These are phyloP conservation scores for Mallotus villosus DNA, from an alignment of 2,797 vertebrate species.

Conservation along the genomic window DNA sequence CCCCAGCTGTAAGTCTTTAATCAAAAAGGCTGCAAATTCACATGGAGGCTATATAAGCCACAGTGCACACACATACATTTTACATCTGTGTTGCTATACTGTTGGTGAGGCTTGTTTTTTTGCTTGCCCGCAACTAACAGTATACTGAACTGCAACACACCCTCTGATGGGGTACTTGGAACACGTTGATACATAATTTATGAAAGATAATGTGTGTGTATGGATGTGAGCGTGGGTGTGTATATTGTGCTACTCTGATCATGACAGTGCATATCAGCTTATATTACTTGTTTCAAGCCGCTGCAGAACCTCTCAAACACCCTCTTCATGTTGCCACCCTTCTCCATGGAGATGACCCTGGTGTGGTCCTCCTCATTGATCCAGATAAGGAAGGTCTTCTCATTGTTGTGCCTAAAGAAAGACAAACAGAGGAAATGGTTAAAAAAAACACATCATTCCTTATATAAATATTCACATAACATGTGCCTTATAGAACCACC, in stretches of 20 bases:
- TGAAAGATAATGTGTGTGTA: not conserved
- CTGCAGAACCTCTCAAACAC: slow-evolving; percentile 96
- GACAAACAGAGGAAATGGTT: not conserved
- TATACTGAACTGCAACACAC: not conserved
- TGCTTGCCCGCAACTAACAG: not conserved
- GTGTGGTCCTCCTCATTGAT: slow-evolving; percentile 98
- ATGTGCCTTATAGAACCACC: not conserved
- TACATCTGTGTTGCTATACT: too few relatives aligned
- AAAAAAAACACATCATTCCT: not conserved
- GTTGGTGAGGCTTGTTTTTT: too few relatives aligned
- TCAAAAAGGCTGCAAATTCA: too few relatives aligned
- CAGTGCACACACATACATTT: not conserved
- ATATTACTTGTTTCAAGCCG: slow-evolving; percentile 85
- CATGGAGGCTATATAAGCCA: too few relatives aligned
- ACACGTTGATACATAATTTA: slow-evolving; percentile 38
- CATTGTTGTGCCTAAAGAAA: slow-evolving; percentile 90
- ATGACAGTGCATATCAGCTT: slow-evolving; percentile 38
- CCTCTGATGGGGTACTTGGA: slow-evolving; percentile 29
- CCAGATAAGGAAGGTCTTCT: slow-evolving; percentile 97
- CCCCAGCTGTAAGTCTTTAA: too few relatives aligned
- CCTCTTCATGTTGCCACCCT: slow-evolving; percentile 98
- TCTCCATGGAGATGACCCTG: slow-evolving; percentile 98
- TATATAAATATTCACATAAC: not conserved
- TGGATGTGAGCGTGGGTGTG: slow-evolving; percentile 4
- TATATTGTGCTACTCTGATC: not conserved